phyloP scores from a whole-genome alignment of 2,797 vertebrate genomes.

The Pelochelys cantorii region DNA sequence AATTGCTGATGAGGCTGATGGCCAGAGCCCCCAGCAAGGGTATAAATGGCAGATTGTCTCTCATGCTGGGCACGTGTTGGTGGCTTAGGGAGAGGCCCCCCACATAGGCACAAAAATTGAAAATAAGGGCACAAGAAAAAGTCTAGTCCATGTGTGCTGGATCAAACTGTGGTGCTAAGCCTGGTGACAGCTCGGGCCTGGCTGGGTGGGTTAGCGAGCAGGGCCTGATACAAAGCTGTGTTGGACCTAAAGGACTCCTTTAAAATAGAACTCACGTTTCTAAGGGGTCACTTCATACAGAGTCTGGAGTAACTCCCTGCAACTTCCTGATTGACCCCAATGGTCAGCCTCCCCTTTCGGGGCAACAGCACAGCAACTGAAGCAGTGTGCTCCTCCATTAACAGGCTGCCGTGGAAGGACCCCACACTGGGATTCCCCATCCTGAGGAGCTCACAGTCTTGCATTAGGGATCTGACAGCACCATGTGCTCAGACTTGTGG shows the following conservation, averaged over 20 bases:
- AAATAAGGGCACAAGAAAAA: not conserved
- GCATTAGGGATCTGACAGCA: not conserved
- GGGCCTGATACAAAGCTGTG: not conserved
- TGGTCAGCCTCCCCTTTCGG: not conserved
- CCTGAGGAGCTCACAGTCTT: not conserved
- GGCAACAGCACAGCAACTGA: not conserved
- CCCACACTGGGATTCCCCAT: not conserved
- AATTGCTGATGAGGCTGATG: not conserved
- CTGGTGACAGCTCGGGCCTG: not conserved
- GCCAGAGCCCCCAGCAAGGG: not conserved
- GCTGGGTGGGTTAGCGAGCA: too few species aligned
- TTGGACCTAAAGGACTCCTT: not conserved
- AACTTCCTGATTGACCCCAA: not conserved
- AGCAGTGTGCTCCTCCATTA: not conserved
- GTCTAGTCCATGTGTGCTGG: not conserved
- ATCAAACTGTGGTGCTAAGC: not conserved
- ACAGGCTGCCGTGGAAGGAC: not conserved
- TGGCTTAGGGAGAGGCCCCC: too few species aligned
- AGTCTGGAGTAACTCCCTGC: not conserved
- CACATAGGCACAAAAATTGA: not conserved
- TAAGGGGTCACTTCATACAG: not conserved
- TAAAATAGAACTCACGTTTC: not conserved
- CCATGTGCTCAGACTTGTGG: not conserved
- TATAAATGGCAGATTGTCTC: not conserved
- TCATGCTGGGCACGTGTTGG: not conserved